Evolutionary conservation across 2,113 vertebrate genomes (phyloP), one percentile per base, ranked within the genome.

Genomic region (Parotia lawesii): DNA sequence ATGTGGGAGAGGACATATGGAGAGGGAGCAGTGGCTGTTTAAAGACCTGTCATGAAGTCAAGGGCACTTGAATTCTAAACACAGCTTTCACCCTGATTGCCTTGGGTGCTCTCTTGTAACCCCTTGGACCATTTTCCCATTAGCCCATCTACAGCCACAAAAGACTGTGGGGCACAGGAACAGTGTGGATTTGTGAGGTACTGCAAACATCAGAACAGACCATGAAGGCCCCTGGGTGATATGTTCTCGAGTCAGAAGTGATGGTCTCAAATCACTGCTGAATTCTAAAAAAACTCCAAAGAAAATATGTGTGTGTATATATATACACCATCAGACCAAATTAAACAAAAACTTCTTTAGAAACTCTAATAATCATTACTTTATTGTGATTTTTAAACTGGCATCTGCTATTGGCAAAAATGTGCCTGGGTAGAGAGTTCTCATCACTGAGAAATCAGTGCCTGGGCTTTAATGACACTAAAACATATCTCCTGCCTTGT

Each of bases 371-470:
- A 54, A 40, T 24, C 11, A 28, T 57, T 54, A 74, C 9, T 71
- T 83, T 38, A 35, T 18, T 35, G 2, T 9, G 40, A 40, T 51
- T 48, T 64, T 57, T 75, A 71, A 85, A 81, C 3, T 85, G 66
- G 9, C 15, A 37, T n/a, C 58, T 69, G 25, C 50, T 70, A 17
- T n/a, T n/a, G 53, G 28, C 31, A 83, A 62, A 71, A 85, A 78
- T 0, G 2, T 29, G 21, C 14, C 47, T 33, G 37, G 1, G 2
- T 15, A n/a, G 9, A 40, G 19, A 31, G 48, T 24, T 71, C 37
- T 73, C 48, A 75, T 16, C 15, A 29, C 35, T 44, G 35, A 89
- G 44, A 50, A 86, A 73, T 56, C 73, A 40, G 38, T 28, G 35
- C 42, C 20, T 72, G 45, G 33, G 54, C 33, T 76, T 57, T 29